Base-by-base conservation (phyloP, 2,113 vertebrate genomes). In the Hipposideros armiger region DNA sequence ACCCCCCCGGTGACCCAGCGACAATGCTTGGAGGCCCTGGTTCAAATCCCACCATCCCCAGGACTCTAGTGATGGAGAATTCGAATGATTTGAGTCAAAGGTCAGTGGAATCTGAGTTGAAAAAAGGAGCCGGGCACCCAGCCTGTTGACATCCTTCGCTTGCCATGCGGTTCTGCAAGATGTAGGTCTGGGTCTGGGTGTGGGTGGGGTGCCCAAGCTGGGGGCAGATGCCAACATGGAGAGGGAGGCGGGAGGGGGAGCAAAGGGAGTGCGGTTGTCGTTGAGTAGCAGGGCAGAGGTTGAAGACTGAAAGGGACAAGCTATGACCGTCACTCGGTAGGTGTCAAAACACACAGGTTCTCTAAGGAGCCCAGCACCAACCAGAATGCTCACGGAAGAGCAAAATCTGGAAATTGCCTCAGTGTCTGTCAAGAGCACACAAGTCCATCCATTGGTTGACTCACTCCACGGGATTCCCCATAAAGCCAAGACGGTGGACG, bases 341-440 rank as follows among this genome's bases (percentile, higher is more conserved):
- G n/a, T 26, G 30, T 60, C 50, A 1, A 36, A 66, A 78, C n/a
- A 19, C 10, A 0, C 11, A 2, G 0, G 36, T n/a, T n/a, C 30
- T 62, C 13, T 30, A 13, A 77, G 28, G 10, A n/a, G 5, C 30
- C 52, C 17, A 3, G 74, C 54, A 26, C 45, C 19, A 15, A 26
- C 45, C 19, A 15, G n/a, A n/a, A 70, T 1, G n/a, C 26, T 30
- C 66, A n/a, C 0, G 0, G 84, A 14, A 83, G 0, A 40, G 56
- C 26, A 28, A 50, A 2, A 26, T 32, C 36, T n/a, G 74, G 56
- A 50, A 32, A 90, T 47, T 10, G 1, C 26, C 40, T 64, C 2
- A 2, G 26, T 2, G 5, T 50, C 42, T 11, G 20, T 40, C 16
- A 20, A 73, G 64, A 58, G 20, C 4, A 13, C 19, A 10, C 8